Evolutionary conservation across 2,888 invertebrate genomes (phyloP), one percentile per base, ranked within the genome.

Genomic region (Epistrophella euchroma): DNA sequence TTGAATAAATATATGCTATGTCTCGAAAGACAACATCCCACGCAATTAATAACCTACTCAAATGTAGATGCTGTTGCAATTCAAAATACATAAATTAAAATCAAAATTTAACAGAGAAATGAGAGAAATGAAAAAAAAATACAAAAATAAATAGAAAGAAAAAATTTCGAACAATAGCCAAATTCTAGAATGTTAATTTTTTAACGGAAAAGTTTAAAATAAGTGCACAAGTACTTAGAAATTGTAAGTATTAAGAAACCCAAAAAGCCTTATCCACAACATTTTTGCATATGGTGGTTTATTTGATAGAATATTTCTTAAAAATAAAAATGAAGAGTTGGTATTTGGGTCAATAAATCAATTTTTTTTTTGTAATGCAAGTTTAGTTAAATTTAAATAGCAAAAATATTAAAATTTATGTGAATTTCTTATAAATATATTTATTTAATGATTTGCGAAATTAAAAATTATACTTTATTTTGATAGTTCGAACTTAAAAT

Each of bases 1-100:
- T 17, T 56, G 13, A 17, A 4, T 37, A 3, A 15, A 37, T n/a
- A 56, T 17, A 32, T 32, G 17, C 15, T 56, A 32, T 56, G 32
- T 35, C 11, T 35, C 19, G 2, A 56, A 11, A 56, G 22, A 56
- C 35, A 17, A 32, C 35, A 56, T n/a, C 56, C 56, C 7, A 56
- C 56, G 11, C 56, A 35, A 32, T 11, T 17, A 10, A 56, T 32
- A 32, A 32, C 6, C 28, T 32, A 13, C 17, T 35, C 4, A 56
- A 56, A 56, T 56, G 56, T 32, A 35, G 56, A 13, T 56, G 56
- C 11, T 35, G 6, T 35, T 56, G 17, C 56, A 56, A 56, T 56
- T 17, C 17, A 56, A 56, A 56, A 56, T 35, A 56, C 13, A 35
- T 56, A 35, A 56, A 56, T 52, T 7, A 52, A 52, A 17, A 45